Percentiles rank a stretch among this genome's conserved stretches.
These are phyloP conservation scores for Sapayoa aenigma DNA, from an alignment of 2,113 vertebrate genomes.

Conservation along the genomic window DNA sequence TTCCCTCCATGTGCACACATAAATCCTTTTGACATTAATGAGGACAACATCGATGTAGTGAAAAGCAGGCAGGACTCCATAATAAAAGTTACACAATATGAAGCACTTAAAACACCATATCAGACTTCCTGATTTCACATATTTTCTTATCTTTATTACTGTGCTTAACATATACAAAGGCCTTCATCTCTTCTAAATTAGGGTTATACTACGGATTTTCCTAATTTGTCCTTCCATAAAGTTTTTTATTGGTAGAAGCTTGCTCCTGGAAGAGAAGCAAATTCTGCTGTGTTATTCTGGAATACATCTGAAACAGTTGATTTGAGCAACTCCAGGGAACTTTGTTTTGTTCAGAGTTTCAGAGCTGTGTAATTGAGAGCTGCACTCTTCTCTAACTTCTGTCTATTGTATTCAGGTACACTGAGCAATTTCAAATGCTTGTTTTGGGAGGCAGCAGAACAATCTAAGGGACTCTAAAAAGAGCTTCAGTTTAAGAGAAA, in stretches of 20 bases:
- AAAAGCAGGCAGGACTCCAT: neutral
- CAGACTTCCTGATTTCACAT: neutral
- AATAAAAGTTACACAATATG: neutral
- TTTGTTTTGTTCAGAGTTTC: neutral
- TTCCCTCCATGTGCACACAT: neutral
- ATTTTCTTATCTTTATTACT: neutral
- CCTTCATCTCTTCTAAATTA: neutral
- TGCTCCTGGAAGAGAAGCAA: neutral
- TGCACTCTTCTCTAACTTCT: neutral
- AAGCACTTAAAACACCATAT: neutral
- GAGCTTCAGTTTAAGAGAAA: neutral
- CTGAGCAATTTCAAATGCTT: neutral
- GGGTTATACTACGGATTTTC: neutral
- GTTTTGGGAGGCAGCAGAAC: neutral
- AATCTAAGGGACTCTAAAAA: neutral
- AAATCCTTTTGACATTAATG: conserved; percentile 49
- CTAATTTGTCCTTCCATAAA: neutral
- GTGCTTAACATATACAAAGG: neutral
- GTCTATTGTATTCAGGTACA: neutral
- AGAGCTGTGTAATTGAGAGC: neutral
- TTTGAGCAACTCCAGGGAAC: neutral
- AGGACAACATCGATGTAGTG: neutral
- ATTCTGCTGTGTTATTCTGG: neutral
- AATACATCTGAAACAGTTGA: neutral
- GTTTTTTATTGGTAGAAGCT: neutral